Evolutionary conservation across 2,113 vertebrate genomes (phyloP), one percentile per base, ranked within the genome.

Genomic region (Silurus asotus): DNA sequence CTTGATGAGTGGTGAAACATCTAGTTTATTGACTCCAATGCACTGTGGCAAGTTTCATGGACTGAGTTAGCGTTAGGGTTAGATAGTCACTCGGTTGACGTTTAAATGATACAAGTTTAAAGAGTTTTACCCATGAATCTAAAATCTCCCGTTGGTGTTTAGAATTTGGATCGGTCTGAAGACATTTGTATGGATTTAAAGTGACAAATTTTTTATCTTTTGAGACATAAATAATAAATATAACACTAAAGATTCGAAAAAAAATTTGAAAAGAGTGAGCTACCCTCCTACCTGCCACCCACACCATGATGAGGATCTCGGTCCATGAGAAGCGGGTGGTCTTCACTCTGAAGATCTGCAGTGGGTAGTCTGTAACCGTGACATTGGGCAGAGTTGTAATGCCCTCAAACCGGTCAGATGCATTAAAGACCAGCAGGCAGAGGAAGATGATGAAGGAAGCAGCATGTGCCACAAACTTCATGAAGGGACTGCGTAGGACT

Each of bases 391-490:
- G 90, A 0, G 95, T 96, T 11, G 90, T 93, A 89, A 96, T 96
- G 72, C 96, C 96, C 88, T 97, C 96, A 5, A 97, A 97, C 85
- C 96, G 94, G 90, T 97, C 96, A 0, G 96, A 97, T 49, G 96
- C 96, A 25, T 97, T 97, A 90, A 97, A 97, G 83, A 97, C 95
- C 70, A 97, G 95, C 89, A 97, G 93, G 89, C 96, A 95, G 91
- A 97, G 93, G 92, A 97, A 97, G 94, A 96, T 96, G 93, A 97
- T 96, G 93, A 97, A 97, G 81, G 96, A 97, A 17, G 96, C 96
- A 3, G 96, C 96, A 3, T 97, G 96, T 4, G 96, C 96, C 88
- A 97, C 96, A 82, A 97, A 97, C 91, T 97, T 97, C 96, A 97
- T 97, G 89, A 97, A 97, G 6, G 96, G 96, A 88, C 96, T 97